Evolutionary conservation across 2,797 vertebrate species (phyloP).

Genomic region (Amblyopsis hoosieri): DNA sequence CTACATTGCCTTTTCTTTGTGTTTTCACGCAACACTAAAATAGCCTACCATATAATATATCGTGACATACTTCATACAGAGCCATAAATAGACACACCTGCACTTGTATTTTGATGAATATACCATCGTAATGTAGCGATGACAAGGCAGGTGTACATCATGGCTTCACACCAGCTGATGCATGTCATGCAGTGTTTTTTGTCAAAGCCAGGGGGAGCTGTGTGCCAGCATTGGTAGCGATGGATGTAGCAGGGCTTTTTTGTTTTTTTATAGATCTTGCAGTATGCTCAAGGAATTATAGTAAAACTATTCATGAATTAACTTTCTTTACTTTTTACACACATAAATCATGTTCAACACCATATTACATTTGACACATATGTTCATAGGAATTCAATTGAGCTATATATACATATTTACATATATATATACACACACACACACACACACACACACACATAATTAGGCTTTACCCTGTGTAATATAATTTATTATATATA

Average conservation of each 20-base stretch:
- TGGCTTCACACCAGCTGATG: background rate
- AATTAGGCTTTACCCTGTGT: no score
- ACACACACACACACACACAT: background rate
- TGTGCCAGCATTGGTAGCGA: conserved; percentile 40
- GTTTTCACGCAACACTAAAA: background rate
- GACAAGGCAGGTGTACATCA: conserved; percentile 9
- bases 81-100: background rate
- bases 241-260: conserved; percentile 50
- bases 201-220: conserved; percentile 65
- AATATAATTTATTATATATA: no score
- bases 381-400: no score
- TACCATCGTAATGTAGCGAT: background rate
- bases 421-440: background rate
- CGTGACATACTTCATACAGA: background rate
- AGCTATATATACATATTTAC: background rate
- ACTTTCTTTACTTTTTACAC: no score
- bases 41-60: background rate
- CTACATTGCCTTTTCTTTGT: background rate
- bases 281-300: conserved; percentile 62
- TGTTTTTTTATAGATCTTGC: conserved; percentile 26
- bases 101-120: background rate
- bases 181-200: conserved; percentile 42
- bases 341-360: no score
- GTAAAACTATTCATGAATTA: no score
- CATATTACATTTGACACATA: no score